Conservation (phyloP, 2,888 invertebrate species). For the Idaea aversata region DNA sequence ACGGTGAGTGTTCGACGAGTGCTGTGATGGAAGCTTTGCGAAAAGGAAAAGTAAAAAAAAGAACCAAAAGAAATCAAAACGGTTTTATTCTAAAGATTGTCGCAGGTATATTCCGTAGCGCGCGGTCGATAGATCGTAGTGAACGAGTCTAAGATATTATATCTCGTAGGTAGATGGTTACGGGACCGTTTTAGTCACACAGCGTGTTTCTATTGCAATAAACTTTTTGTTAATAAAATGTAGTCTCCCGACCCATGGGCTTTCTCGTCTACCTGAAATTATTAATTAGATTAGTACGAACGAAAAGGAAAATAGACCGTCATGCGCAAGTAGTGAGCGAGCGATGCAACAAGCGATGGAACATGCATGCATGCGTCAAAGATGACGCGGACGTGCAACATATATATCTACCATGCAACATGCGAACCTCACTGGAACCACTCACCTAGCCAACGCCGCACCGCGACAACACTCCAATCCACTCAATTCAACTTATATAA, state of each 20-base stretch:
- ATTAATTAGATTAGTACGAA: conserved; percentile 79
- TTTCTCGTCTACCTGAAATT: conserved; percentile 79
- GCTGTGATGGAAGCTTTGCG: conserved; percentile 78
- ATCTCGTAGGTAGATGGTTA: conserved; percentile 41
- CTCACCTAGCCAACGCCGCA: conserved; percentile 49
- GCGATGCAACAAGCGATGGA: conserved; percentile 41
- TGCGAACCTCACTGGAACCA: conserved; percentile 34
- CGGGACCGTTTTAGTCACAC: conserved; percentile 65
- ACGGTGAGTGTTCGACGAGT: conserved; percentile 78
- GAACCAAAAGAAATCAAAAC: conserved; percentile 63
- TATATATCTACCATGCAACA: conserved; percentile 5
- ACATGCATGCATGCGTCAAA: conserved; percentile 63
- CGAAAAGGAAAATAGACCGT: conserved; percentile 61
- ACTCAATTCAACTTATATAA: too few species aligned
- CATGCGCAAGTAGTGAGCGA: conserved; percentile 56
- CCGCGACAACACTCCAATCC: too few species aligned
- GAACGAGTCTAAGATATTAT: conserved; percentile 38
- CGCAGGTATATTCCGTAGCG: conserved; percentile 24
- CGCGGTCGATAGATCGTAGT: conserved; percentile 28
- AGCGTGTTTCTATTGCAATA: conserved; percentile 49
- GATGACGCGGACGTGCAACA: conserved; percentile 32
- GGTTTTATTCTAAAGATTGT: conserved; percentile 58
- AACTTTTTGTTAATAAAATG: conserved; percentile 69
- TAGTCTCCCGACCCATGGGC: conserved; percentile 77
- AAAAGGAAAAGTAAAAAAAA: conserved; percentile 71